Evolutionary conservation across 2,888 invertebrate species (phyloP).

Genomic region (Drosophila heteroneura): DNA sequence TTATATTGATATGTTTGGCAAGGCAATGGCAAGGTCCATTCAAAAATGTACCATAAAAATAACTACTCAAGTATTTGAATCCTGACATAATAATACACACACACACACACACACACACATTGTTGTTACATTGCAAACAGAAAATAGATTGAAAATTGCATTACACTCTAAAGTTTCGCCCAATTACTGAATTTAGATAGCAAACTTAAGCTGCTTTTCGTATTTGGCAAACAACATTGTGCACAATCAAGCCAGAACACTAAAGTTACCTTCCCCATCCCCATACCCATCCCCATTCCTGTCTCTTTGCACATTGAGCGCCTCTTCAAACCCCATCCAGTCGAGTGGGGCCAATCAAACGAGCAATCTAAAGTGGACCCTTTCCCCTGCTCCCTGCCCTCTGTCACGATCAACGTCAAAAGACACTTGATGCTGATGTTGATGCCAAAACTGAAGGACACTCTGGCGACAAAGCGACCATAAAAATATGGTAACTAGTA

Average conservation of each 20-base stretch:
- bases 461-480: slow-evolving; percentile 61
- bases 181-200: slow-evolving; percentile 5
- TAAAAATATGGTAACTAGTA: slow-evolving; percentile 72
- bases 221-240: background rate
- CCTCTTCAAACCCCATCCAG: slow-evolving; percentile 4
- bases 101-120: background rate
- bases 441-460: slow-evolving; percentile 40
- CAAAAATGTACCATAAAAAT: background rate
- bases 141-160: slow-evolving; percentile 12
- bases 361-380: slow-evolving; percentile 37
- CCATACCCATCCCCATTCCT: background rate
- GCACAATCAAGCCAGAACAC: slow-evolving; percentile 14
- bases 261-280: background rate
- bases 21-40: background rate
- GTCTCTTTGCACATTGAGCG: background rate
- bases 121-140: background rate
- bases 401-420: slow-evolving; percentile 19
- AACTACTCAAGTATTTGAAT: background rate
- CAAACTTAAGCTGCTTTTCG: background rate
- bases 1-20: background rate
- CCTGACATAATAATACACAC: background rate
- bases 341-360: slow-evolving; percentile 49
- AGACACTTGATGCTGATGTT: slow-evolving; percentile 45
- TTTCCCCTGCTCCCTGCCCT: no score
- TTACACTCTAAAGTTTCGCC: background rate